Evolutionary conservation across 2,888 invertebrate genomes (phyloP), one percentile per base, ranked within the genome.

Genomic region (Chaetoderma sp.): DNA sequence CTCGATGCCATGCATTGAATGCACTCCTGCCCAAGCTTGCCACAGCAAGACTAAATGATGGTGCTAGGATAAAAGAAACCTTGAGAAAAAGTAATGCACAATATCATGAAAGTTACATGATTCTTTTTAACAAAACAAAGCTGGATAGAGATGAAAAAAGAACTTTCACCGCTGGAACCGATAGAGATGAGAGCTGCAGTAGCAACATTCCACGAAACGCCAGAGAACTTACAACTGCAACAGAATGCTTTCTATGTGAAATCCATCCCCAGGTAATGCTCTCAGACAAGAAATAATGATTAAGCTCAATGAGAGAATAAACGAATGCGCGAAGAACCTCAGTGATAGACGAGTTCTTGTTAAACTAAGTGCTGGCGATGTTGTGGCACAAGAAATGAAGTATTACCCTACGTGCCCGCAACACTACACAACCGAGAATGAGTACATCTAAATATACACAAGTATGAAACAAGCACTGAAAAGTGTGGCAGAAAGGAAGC

Each of bases 51-150:
- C 56, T 71, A 58, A 63, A 69, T 55, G 67, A 74, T 44, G 68
- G 70, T 45, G 54, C 39, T 65, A 66, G 71, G n/a, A 68, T 71
- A 49, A 69, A 69, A 61, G 55, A 49, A 55, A 69, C 70, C 39
- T 47, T 68, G 60, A 57, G 60, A 55, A 44, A 36, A 16, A 70
- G 62, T 10, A 32, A 65, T n/a, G 70, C 73, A 55, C 59, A 70
- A 30, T 72, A 74, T 25, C 74, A 72, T 42, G 49, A 65, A 49
- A 33, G 33, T n/a, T n/a, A n/a, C n/a, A n/a, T n/a, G n/a, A n/a
- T n/a, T n/a, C n/a, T n/a, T n/a, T n/a, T n/a, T n/a, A n/a, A n/a
- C n/a, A n/a, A n/a, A n/a, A n/a, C n/a, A n/a, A n/a, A n/a, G n/a
- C n/a, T n/a, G n/a, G n/a, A n/a, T n/a, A n/a, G n/a, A n/a, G n/a